Evolutionary conservation across 2,113 vertebrate genomes (phyloP).

Genomic region (Syngnathus scovelli): DNA sequence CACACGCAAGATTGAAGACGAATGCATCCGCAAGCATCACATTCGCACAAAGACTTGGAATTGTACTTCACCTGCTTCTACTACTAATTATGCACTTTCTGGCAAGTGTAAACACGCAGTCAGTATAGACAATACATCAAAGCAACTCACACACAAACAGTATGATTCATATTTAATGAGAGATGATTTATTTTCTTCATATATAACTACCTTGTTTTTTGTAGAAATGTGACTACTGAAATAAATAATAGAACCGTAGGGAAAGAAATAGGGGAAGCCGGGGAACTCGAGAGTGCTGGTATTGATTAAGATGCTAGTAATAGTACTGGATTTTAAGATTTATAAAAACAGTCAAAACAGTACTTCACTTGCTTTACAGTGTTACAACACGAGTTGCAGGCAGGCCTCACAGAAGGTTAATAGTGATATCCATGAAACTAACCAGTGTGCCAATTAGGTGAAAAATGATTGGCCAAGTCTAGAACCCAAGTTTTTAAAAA

Average conservation of each 20-base stretch:
- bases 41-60: constrained; percentile 3
- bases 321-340: background rate
- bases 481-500: too few relatives aligned
- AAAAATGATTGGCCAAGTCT: background rate
- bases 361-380: background rate
- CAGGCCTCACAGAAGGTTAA: background rate
- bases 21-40: constrained; percentile 18
- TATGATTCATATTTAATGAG: background rate
- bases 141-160: constrained; percentile 1
- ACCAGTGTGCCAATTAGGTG: background rate
- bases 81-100: constrained; percentile 37
- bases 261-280: too few relatives aligned
- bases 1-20: constrained; percentile 22
- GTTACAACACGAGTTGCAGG: background rate
- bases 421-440: background rate
- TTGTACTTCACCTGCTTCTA: background rate
- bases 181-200: background rate
- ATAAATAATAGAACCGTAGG: too few relatives aligned
- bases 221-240: background rate
- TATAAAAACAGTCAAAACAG: background rate
- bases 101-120: constrained; percentile 27
- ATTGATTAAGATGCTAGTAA: background rate
- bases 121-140: constrained; percentile 15
- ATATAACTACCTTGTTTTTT: background rate
- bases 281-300: background rate